Evolutionary conservation across 1,140 invertebrate genomes (phyloP), one percentile per base, ranked within the genome.

Genomic region (Pseudachorutes palmiensis): DNA sequence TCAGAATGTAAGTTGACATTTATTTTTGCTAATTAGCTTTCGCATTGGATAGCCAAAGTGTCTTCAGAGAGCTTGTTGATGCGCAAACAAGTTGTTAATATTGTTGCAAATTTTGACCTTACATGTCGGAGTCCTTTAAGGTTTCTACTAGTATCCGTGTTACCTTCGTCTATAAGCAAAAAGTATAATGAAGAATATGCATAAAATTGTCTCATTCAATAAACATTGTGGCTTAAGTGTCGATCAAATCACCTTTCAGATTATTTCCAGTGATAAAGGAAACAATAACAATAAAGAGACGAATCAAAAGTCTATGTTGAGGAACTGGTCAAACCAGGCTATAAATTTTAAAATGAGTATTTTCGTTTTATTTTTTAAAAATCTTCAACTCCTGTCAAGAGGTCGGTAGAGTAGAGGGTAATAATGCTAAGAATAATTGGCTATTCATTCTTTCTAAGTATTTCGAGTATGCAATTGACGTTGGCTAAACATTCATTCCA

Each of bases 291-390:
- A 36, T 3, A 36, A 32, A 12, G 19, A 62, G 24, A 62, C 30
- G 41, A 31, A n/a, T 12, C 32, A 31, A 36, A 24, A 26, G 5
- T 5, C 26, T 32, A 12, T 32, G 12, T 19, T 14, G n/a, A 36
- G 16, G 30, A 41, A 41, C 55, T 69, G 67, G 67, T 69, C 67
- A 65, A 65, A 69, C 67, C 57, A 69, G 67, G 59, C 62, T 63
- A 63, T 69, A 69, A 69, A 69, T 69, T 69, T 61, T 57, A 19
- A 41, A 69, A 69, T 63, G 67, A 69, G 36, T 49, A 62, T 68
- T 68, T 68, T 68, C 64, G 67, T 64, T 68, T 68, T 68, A 68
- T 68, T 9, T 19, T 19, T 19, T 9, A 41, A 41, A 41, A 9
- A 5, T 41, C 36, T 19, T 41, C 36, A 41, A 41, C 36, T 41